Evolutionary conservation across 2,888 invertebrate species (phyloP).

Genomic region (Formica aserva): DNA sequence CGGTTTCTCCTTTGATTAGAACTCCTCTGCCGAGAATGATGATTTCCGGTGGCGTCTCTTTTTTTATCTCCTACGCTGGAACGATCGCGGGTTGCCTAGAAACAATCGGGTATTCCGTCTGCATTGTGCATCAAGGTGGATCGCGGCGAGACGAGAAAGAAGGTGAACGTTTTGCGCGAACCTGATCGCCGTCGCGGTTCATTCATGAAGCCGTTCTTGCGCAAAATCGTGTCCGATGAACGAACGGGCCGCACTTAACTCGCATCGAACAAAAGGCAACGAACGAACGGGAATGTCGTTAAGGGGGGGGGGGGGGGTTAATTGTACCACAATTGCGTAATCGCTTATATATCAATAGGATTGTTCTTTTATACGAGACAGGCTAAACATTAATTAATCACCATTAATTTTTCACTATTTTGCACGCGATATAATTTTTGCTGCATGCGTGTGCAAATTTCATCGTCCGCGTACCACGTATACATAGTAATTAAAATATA

Average conservation of each 20-base stretch:
- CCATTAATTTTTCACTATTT: not conserved
- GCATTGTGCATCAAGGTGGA: slow-evolving; percentile 71
- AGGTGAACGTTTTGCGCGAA: slow-evolving; percentile 35
- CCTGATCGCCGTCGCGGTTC: slow-evolving; percentile 72
- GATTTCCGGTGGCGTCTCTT: slow-evolving; percentile 83
- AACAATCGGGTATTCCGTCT: slow-evolving; percentile 78
- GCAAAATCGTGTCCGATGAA: slow-evolving; percentile 71
- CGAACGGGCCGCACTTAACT: slow-evolving; percentile 58
- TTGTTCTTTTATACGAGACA: not conserved
- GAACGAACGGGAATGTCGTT: slow-evolving; percentile 76
- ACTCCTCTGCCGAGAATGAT: slow-evolving; percentile 77
- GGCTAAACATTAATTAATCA: not conserved
- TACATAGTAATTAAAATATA: slow-evolving; percentile 6
- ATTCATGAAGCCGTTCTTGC: slow-evolving; percentile 81
- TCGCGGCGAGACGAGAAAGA: slow-evolving; percentile 3
- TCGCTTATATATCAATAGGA: slow-evolving; percentile 48
- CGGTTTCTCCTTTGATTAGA: slow-evolving; percentile 80
- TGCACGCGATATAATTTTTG: slow-evolving; percentile 15
- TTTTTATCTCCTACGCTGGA: slow-evolving; percentile 71
- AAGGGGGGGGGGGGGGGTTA: not conserved
- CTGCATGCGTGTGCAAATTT: slow-evolving; percentile 14
- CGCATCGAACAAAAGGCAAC: slow-evolving; percentile 63
- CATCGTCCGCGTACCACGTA: slow-evolving; percentile 65
- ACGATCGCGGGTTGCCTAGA: slow-evolving; percentile 70
- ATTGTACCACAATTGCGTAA: slow-evolving; percentile 76